Base-by-base conservation (phyloP, 2,113 vertebrate species). In the Empidonax traillii region DNA sequence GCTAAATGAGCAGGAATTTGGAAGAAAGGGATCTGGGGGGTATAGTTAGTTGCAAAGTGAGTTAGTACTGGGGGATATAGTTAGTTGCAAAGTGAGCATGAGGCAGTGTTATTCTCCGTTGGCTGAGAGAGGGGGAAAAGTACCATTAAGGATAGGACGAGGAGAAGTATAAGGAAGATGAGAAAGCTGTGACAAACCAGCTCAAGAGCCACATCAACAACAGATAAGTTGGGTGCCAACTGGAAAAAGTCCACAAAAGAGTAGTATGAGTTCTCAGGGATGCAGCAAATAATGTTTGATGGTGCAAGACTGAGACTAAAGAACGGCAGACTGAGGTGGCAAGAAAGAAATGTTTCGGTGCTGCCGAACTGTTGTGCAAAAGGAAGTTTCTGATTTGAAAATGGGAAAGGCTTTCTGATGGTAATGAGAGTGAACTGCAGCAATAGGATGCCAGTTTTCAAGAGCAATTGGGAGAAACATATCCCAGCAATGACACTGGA, bases 51-150 rank as follows among this genome's bases (percentile, higher is more conserved):
- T 90, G 46, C 21, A 61, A 68, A 28, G 24, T 49, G 35, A 79
- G 19, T 35, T 35, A 35, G 35, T 35, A 35, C 28, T 63, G 17
- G 7, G 3, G 2, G 0, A 0, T 33, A 24, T 69, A 53, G 18
- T 47, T 49, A 20, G 6, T 61, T 90, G 46, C 21, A 61, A 68
- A 28, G 22, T 49, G 35, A 79, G 19, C 3, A 9, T 6, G 27
- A 74, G 19, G 47, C 18, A 62, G 21, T 0, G 0, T 33, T 49
- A 51, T 35, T 25, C 15, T 74, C 11, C 58, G 28, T 8, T 3
- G 24, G 12, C 28, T n/a, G 30, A 41, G 27, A 19, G 2, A 2
- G 12, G 10, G 8, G 67, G 5, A 1, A 17, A 87, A 47, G 10
- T 33, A 25, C 8, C 23, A 8, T 46, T 49, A 58, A 16, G 33